These are phyloP conservation scores for Ophonus ardosiacus DNA, from an alignment of 2,888 invertebrate species.

Conservation along the genomic window DNA sequence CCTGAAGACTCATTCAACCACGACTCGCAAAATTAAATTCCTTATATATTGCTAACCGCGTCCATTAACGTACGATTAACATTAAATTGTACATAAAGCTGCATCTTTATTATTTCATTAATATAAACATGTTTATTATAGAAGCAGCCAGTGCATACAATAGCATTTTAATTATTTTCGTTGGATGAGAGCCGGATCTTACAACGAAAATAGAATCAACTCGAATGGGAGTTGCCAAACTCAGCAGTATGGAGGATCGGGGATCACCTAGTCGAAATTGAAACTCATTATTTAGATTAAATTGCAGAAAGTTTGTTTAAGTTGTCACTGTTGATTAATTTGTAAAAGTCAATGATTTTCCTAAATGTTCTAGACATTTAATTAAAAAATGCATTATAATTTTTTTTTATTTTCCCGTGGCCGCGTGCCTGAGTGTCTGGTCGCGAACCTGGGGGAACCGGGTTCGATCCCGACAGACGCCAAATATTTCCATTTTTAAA, in stretches of 20 bases:
- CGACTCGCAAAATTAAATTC: slow-evolving; percentile 36
- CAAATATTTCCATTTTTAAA: too few relatives aligned
- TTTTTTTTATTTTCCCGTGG: too few relatives aligned
- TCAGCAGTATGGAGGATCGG: neutral
- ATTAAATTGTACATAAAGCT: slow-evolving; percentile 59
- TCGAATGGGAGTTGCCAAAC: neutral
- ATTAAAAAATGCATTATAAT: too few relatives aligned
- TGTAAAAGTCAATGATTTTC: too few relatives aligned
- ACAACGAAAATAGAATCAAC: slow-evolving; percentile 30
- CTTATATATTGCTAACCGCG: slow-evolving; percentile 57
- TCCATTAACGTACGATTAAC: slow-evolving; percentile 61
- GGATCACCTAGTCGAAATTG: neutral
- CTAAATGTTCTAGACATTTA: too few relatives aligned
- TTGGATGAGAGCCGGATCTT: slow-evolving; percentile 5
- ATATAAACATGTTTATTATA: slow-evolving; percentile 63
- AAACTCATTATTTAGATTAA: neutral
- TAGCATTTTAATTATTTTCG: slow-evolving; percentile 42
- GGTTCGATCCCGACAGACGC: too few relatives aligned
- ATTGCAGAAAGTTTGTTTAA: too few relatives aligned
- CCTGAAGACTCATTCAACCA: slow-evolving; percentile 49
- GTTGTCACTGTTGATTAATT: too few relatives aligned
- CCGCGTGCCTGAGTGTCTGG: too few relatives aligned
- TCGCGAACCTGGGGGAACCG: too few relatives aligned
- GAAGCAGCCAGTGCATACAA: slow-evolving; percentile 22
- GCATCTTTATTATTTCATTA: slow-evolving; percentile 63